phyloP scores from a whole-genome alignment of 2,888 invertebrate genomes.

The Pammene fasciana region DNA sequence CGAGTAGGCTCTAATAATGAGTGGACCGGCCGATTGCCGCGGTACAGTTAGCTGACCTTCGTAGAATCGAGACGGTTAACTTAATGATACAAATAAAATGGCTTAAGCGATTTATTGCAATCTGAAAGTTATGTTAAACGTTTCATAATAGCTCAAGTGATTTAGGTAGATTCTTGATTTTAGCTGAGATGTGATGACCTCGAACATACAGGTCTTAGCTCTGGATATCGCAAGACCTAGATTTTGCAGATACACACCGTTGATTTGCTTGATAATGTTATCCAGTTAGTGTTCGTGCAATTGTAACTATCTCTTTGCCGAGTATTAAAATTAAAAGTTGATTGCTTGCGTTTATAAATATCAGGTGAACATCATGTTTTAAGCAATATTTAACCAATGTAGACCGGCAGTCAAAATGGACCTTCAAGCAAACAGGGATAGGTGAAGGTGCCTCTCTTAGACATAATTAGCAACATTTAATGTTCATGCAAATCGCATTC shows the following conservation, averaged over 20 bases:
- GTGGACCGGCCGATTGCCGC: conserved; percentile 54
- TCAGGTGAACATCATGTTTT: no score
- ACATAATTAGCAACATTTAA: not conserved
- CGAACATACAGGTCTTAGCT: not conserved
- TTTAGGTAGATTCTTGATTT: not conserved
- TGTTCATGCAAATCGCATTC: conserved; percentile 6
- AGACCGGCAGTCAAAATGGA: no score
- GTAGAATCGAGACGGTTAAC: conserved; percentile 47
- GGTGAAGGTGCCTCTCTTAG: not conserved
- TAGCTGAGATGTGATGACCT: not conserved
- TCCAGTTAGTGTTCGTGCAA: not conserved
- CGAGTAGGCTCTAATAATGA: conserved; percentile 54
- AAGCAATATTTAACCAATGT: no score
- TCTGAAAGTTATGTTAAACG: conserved; percentile 9
- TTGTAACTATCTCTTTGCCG: not conserved
- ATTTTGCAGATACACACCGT: not conserved
- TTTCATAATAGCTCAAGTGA: not conserved
- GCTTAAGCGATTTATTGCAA: conserved; percentile 14
- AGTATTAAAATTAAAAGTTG: no score
- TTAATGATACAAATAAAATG: conserved; percentile 32
- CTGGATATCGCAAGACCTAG: not conserved
- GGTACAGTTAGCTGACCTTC: conserved; percentile 68
- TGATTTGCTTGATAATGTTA: not conserved
- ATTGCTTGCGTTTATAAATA: no score
- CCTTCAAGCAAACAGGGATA: not conserved